These are phyloP conservation scores for Parascotia fuliginaria DNA, from an alignment of 2,888 invertebrate species.

Conservation along the genomic window DNA sequence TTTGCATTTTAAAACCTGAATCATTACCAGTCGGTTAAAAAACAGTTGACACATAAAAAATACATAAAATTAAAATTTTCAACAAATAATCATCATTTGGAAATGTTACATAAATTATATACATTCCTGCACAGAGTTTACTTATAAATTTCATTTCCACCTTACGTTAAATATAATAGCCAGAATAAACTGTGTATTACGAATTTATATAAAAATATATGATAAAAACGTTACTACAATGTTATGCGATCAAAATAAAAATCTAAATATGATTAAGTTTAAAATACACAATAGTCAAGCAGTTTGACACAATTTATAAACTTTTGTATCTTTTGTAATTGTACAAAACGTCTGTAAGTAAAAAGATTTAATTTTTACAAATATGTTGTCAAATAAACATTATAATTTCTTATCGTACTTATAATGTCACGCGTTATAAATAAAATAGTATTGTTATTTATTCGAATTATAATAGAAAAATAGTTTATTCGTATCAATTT, in stretches of 20 bases:
- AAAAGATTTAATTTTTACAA: background rate
- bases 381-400: background rate
- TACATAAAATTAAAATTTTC: slow-evolving; percentile 16
- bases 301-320: no score
- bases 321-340: no score
- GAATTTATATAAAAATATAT: background rate
- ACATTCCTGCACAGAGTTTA: slow-evolving; percentile 8
- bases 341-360: slow-evolving; percentile 1
- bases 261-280: no score
- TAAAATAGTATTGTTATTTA: background rate
- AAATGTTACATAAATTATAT: slow-evolving; percentile 19
- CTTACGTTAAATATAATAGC: background rate
- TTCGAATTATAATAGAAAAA: slow-evolving; percentile 7
- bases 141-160: slow-evolving; percentile 11
- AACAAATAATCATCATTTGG: slow-evolving; percentile 24
- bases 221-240: background rate
- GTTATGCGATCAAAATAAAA: no score
- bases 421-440: background rate
- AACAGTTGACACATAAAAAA: slow-evolving; percentile 22
- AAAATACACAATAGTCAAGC: no score
- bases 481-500: background rate
- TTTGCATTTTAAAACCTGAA: slow-evolving; percentile 7
- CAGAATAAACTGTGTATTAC: background rate
- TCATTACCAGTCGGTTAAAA: slow-evolving; percentile 11
- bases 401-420: background rate